Conservation (phyloP, 2,888 invertebrate species). For the Hypselothyrea guttata region DNA sequence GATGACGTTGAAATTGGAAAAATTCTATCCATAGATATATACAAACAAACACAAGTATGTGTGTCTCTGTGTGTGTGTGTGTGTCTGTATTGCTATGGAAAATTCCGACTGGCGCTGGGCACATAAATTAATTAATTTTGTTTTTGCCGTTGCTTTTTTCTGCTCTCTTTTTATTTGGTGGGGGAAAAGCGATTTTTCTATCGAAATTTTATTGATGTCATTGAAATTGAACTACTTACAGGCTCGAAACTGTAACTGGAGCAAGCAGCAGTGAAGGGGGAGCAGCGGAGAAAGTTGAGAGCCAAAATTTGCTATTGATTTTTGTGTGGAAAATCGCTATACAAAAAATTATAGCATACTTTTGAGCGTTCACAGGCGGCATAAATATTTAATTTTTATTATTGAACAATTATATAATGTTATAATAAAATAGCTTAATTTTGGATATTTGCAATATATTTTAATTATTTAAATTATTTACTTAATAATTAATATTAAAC, state of each 20-base stretch:
- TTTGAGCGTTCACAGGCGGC: conserved; percentile 27
- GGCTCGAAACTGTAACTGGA: conserved; percentile 16
- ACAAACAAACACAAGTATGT: conserved; percentile 12
- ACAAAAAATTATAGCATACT: conserved; percentile 48
- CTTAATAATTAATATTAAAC: too few species aligned
- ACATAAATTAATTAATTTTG: conserved; percentile 76
- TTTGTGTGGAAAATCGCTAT: conserved; percentile 45
- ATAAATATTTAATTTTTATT: conserved; percentile 31
- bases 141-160: conserved; percentile 49
- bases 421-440: too few species aligned
- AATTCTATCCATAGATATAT: conserved; percentile 67
- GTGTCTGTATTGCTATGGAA: conserved; percentile 68
- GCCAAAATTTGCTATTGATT: conserved; percentile 62
- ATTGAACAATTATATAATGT: too few species aligned
- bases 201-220: conserved; percentile 70
- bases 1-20: conserved; percentile 76
- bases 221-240: conserved; percentile 57
- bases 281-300: not conserved
- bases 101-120: conserved; percentile 62
- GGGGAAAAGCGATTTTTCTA: conserved; percentile 30
- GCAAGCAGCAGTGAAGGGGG: not conserved
- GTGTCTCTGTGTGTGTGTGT: conserved; percentile 22
- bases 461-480: too few species aligned
- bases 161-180: conserved; percentile 13
- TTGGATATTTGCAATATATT: too few species aligned